These are phyloP conservation scores for Zingel zingel DNA, from an alignment of 2,113 vertebrate genomes.

Conservation along the genomic window DNA sequence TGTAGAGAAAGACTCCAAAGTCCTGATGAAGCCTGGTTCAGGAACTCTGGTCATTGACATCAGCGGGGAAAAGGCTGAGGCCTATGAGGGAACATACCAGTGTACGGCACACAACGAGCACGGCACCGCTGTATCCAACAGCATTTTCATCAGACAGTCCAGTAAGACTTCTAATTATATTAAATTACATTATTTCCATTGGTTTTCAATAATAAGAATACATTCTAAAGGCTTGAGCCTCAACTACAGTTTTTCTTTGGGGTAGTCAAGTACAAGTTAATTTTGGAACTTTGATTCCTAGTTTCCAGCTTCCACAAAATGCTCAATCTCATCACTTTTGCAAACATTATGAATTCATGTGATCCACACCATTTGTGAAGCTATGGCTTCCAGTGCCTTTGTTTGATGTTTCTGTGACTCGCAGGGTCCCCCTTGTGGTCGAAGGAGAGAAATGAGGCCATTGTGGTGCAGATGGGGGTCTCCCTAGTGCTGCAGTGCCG, in stretches of 20 bases:
- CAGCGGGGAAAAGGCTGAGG: slow-evolving; percentile 92
- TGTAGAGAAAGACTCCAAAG: slow-evolving; percentile 91
- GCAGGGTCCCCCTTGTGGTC: slow-evolving; percentile 97
- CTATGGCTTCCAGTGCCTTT: background rate
- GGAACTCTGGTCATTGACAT: slow-evolving; percentile 95
- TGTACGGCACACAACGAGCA: slow-evolving; percentile 93
- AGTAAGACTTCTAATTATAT: slow-evolving; percentile 83
- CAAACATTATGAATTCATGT: background rate
- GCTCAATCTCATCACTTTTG: background rate
- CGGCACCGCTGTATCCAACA: slow-evolving; percentile 94
- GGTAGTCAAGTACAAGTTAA: background rate
- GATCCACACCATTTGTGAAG: too few relatives aligned
- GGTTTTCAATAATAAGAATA: background rate
- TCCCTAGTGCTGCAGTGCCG: slow-evolving; percentile 92
- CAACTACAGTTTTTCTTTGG: background rate
- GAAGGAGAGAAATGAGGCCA: slow-evolving; percentile 93
- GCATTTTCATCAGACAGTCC: slow-evolving; percentile 93
- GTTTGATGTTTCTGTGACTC: slow-evolving; percentile 60
- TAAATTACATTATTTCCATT: background rate
- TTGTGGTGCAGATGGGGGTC: slow-evolving; percentile 88
- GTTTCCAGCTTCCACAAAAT: background rate
- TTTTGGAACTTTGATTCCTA: background rate
- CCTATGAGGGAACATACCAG: slow-evolving; percentile 95
- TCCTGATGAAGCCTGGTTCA: slow-evolving; percentile 91
- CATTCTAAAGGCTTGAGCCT: background rate